Evolutionary conservation across 2,888 invertebrate species (phyloP), one percentile per base, ranked within the genome.

Genomic region (Pasiphila rectangulata): DNA sequence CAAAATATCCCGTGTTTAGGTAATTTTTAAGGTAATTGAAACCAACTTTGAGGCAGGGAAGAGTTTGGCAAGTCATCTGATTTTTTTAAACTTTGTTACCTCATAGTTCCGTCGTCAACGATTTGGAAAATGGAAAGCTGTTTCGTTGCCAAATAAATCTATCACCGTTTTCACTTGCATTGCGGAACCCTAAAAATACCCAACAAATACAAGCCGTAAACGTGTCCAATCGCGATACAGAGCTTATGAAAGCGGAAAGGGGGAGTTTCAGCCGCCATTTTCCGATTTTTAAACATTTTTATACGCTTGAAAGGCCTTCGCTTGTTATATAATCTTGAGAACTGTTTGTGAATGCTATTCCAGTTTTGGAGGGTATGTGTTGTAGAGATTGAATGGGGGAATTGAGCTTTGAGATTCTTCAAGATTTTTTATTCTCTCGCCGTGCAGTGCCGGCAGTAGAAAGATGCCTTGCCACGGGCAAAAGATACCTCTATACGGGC

Each of bases 181-280:
- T 17, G 3, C 17, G 32, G 9, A 19, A 17, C 32, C 32, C 32
- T 32, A 32, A 19, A 49, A 50, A 40, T 39, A 37, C 34, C 43
- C 37, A 35, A 34, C 35, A 42, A 42, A 46, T 51, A 50, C 50
- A 50, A 36, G 30, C 23, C 41, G 34, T 50, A 46, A 50, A 50
- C 45, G 42, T 46, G 57, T 41, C 42, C 44, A 40, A 46, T 48
- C 44, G 44, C 48, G 57, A 57, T 57, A 54, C 29, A 44, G 36
- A 46, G 44, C 38, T 53, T 53, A 51, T 44, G 41, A 42, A 45
- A 35, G 40, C 39, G 48, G 45, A 48, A 54, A 50, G 23, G 30
- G 41, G 43, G 35, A 24, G 40, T 36, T 43, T 40, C 40, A 32
- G 41, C 17, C 32, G 50, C 45, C 50, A 45, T 50, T 49, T 49